These are phyloP conservation scores for Phalacrocorax carbo DNA, from an alignment of 2,113 vertebrate genomes.

Conservation along the genomic window DNA sequence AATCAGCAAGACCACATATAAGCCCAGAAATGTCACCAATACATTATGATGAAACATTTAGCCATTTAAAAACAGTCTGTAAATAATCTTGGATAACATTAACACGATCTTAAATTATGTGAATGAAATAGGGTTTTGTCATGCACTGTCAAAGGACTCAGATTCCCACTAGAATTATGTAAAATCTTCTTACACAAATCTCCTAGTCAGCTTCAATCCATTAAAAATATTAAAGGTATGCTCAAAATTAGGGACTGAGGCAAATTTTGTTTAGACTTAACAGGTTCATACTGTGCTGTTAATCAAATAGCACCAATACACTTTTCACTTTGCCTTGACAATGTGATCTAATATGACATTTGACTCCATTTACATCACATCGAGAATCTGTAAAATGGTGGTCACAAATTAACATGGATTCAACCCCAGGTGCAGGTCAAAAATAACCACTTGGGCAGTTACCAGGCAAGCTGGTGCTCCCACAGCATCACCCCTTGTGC, in stretches of 20 bases:
- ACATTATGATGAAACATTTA: neutral
- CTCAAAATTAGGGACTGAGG: slow-evolving; percentile 9
- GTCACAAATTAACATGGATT: neutral
- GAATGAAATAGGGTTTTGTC: neutral
- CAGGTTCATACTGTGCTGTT: neutral
- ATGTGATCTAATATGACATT: neutral
- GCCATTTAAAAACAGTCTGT: neutral
- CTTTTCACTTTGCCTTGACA: neutral
- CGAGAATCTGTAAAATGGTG: neutral
- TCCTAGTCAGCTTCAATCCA: slow-evolving; percentile 26
- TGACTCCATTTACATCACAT: neutral
- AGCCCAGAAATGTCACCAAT: accelerated
- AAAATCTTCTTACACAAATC: slow-evolving; percentile 57
- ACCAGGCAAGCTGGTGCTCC: neutral
- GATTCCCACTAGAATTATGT: slow-evolving; percentile 8
- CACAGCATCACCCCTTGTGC: neutral
- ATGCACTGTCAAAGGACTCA: neutral
- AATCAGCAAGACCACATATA: accelerated
- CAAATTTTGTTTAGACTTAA: slow-evolving; percentile 17
- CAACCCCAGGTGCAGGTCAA: neutral
- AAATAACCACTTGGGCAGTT: neutral
- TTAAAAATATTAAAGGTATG: slow-evolving; percentile 40
- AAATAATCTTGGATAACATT: slow-evolving; percentile 28
- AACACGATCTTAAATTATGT: neutral
- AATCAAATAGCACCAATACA: neutral